These are phyloP conservation scores for Cynoglossus semilaevis DNA, from an alignment of 2,113 vertebrate genomes.

Conservation along the genomic window DNA sequence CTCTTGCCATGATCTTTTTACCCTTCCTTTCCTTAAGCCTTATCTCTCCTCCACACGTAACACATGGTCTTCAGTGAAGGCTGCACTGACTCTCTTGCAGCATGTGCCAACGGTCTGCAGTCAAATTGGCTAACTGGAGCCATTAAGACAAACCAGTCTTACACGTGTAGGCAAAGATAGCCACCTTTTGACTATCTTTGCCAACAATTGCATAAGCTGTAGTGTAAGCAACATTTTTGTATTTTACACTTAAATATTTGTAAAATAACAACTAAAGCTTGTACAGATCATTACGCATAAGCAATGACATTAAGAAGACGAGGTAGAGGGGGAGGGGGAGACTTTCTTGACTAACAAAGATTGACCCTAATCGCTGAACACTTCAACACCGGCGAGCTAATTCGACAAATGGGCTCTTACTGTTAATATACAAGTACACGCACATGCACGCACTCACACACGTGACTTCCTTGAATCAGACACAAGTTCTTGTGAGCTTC, in stretches of 20 bases:
- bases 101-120: no score
- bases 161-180: no score
- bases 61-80: conserved; percentile 52
- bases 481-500: conserved; percentile 37
- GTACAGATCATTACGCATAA: conserved; percentile 14
- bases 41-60: conserved; percentile 61
- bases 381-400: conserved; percentile 66
- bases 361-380: conserved; percentile 66
- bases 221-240: no score
- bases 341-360: conserved; percentile 58
- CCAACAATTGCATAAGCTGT: no score
- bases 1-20: conserved; percentile 32
- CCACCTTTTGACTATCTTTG: no score
- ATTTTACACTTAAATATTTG: no score
- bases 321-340: conserved; percentile 9
- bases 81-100: no score
- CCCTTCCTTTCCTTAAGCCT: conserved; percentile 51
- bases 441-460: conserved; percentile 5
- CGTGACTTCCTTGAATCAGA: conserved; percentile 17
- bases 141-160: no score
- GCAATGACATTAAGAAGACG: conserved; percentile 20
- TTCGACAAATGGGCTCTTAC: conserved; percentile 64
- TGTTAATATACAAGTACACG: conserved; percentile 2
- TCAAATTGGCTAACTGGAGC: no score
- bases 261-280: no score